Base-by-base conservation (phyloP, 2,888 invertebrate species). In the Cacoxenus indagator region DNA sequence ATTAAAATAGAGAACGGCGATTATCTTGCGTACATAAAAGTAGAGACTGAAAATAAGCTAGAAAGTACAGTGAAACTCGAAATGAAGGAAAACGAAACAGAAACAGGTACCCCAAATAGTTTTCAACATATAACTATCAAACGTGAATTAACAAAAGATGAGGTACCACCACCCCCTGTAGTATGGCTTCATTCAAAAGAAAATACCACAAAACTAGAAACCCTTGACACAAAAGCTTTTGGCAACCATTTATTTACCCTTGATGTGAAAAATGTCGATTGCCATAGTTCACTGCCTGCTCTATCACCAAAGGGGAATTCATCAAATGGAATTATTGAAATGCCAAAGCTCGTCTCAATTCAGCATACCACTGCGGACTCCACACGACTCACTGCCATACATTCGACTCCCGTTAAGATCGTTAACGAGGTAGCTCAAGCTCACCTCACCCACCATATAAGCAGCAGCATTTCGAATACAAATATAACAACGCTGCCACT, bases 371-470 rank as follows among this genome's bases (percentile, higher is more conserved):
- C 2, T 8, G 8, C 37, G 37, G 3, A 19, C 31, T 26, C 55
- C 8, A 24, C 51, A 51, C 24, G 6, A 17, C 14, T 14, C 26
- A 64, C 65, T 14, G 19, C 24, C n/a, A 66, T 61, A 31, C 72
- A 77, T 62, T n/a, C n/a, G n/a, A n/a, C n/a, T n/a, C n/a, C n/a
- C n/a, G n/a, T n/a, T 76, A 77, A 26, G 43, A 73, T 3, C 24
- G n/a, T 14, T 22, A 55, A 1, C 14, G 5, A 4, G n/a, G n/a
- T 14, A 26, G n/a, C 2, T 0, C 26, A n/a, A n/a, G 24, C 24
- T 55, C 66, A 70, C 55, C 5, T 14, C 46, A 51, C 9, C 67
- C 64, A 22, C 79, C 31, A 79, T 83, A 68, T 76, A 79, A 48
- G 74, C 77, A 11, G 61, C 79, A 51, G 51, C 22, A 19, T 51